Evolutionary conservation across 2,888 invertebrate species (phyloP), one percentile per base, ranked within the genome.

Genomic region (Rhimphoctona megacephalus): DNA sequence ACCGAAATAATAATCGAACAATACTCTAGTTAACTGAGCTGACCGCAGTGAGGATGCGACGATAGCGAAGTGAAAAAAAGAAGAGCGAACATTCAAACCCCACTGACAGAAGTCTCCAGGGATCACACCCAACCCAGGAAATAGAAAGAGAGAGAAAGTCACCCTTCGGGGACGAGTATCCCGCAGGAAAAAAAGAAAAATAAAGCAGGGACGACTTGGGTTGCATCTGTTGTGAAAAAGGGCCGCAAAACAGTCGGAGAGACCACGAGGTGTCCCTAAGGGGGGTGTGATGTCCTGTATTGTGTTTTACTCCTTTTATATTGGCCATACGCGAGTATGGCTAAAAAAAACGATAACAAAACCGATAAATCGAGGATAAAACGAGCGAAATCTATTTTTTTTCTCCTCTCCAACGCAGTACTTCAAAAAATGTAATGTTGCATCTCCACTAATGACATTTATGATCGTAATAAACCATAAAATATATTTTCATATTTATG

Each of bases 1-100:
- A 94, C 92, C 91, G 92, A 94, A 94, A 94, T 94, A 94, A 94
- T 94, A 94, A 94, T 93, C 93, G 92, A 94, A 94, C 94, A 94
- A 94, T 94, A 91, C 92, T 90, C 92, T 92, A 92, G 93, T 94
- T 94, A 94, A 93, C 94, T 90, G 92, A 90, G 88, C 61, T 91
- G 91, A 90, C 91, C 91, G 90, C 90, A 87, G 89, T 89, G 89
- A 67, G 67, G 61, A 76, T 69, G 22, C 46, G 52, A 76, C 81
- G 81, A 80, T 80, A 30, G 80, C 19, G 64, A 49, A 70, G 33
- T 25, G 39, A 39, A 39, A 36, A 66, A 52, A 36, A 54, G 61
- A 66, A 49, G 39, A 57, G 49, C 36, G 81, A 52, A 81, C 36
- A 30, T 36, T 64, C 70, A 54, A 67, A 85, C 84, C 90, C 91